Evolutionary conservation across 2,888 invertebrate genomes (phyloP).

Genomic region (Geophilus truncorum): DNA sequence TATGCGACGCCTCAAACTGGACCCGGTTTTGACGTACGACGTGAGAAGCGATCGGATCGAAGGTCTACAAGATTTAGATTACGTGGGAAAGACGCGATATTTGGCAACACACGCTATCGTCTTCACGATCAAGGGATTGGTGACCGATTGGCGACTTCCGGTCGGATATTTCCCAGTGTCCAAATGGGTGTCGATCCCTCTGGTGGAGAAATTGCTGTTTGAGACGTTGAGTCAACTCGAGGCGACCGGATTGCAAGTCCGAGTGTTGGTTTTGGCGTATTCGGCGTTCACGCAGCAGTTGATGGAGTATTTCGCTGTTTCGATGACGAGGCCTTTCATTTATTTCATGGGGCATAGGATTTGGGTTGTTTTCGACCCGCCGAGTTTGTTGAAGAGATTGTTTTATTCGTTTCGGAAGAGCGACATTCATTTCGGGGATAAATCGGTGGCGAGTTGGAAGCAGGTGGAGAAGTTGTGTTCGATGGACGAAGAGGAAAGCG

Average conservation of each 20-base stretch:
- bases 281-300: background rate
- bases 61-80: background rate
- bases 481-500: no score
- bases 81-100: background rate
- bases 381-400: background rate
- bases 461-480: background rate
- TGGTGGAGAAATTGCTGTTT: background rate
- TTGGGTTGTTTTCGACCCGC: background rate
- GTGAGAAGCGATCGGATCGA: background rate
- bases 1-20: background rate
- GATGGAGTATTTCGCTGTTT: background rate
- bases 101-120: background rate
- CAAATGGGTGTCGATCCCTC: background rate
- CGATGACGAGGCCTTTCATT: background rate
- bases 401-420: background rate
- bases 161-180: background rate
- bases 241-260: background rate
- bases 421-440: background rate
- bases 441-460: background rate
- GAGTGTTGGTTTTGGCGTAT: background rate
- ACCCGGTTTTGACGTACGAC: background rate
- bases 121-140: background rate
- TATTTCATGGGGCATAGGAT: background rate
- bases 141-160: background rate
- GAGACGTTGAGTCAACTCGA: background rate